Base-by-base conservation (phyloP, 2,113 vertebrate species). In the Glaucidium brasilianum region DNA sequence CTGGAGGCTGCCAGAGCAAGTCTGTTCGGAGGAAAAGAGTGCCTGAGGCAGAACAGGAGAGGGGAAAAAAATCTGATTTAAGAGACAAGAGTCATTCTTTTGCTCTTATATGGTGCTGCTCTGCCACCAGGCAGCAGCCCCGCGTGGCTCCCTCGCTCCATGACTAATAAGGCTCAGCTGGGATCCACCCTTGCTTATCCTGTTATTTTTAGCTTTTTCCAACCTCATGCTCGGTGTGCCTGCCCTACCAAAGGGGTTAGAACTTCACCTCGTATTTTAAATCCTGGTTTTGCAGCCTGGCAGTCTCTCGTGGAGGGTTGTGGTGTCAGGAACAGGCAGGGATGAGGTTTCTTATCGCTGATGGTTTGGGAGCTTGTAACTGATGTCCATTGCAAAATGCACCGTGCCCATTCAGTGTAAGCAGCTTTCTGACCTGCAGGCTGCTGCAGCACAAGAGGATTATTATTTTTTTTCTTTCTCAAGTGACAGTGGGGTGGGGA, bases 61-160 rank as follows among this genome's bases (percentile, higher is more conserved):
- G 53, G 49, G 52, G 6, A 2, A 26, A 82, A 84, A 82, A 84
- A 43, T 43, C 34, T 49, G 66, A 66, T 45, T 49, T 13, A 77
- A 56, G 85, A 88, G 50, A 68, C 50, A 29, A 49, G 81, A 62
- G 45, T 34, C 47, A 21, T 68, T 92, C 88, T 93, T 88, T 96
- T 97, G 95, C 85, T 97, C 85, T 76, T 92, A 89, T 88, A 85
- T 97, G 97, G 96, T 25, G 74, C 89, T 97, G 94, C 93, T 52
- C 14, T 47, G 85, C 67, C 86, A 84, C 77, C 91, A 88, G 60
- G 78, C 69, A 64, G 64, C 79, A 91, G 72, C 74, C 55, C 50
- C 27, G 30, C 18, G 35, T 35, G 27, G 75, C 84, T 91, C 85
- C 81, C 56, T 92, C 21, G 27, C 95, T 96, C 95, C 50, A 2